Conservation (phyloP, 2,113 vertebrate genomes). For the Rhinoptilus africanus region DNA sequence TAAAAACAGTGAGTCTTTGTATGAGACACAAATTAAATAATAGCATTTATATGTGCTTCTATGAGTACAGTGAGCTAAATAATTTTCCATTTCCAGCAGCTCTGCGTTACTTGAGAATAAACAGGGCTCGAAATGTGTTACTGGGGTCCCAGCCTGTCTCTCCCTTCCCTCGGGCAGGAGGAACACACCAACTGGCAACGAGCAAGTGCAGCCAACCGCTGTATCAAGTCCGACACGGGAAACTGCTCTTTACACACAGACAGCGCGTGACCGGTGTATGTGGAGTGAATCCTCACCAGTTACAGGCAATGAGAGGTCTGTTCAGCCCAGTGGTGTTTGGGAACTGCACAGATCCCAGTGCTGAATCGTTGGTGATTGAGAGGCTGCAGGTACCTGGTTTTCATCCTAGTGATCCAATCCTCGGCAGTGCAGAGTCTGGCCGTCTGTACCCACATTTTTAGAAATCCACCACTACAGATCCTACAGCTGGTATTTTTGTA, state of each 20-base stretch:
- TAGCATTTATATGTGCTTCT: background rate
- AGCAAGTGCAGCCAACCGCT: background rate
- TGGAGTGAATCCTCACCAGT: accelerated
- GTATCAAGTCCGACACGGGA: background rate
- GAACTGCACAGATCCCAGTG: background rate
- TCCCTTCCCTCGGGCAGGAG: background rate
- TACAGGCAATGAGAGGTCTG: background rate
- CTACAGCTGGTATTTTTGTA: background rate
- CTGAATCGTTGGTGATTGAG: accelerated
- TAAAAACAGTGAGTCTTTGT: background rate
- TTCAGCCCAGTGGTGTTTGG: background rate
- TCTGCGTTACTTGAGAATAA: background rate
- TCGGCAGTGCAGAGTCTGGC: background rate
- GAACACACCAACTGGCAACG: background rate
- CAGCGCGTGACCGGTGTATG: background rate
- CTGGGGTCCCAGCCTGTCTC: background rate
- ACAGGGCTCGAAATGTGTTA: background rate
- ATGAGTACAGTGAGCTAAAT: background rate
- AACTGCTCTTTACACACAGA: background rate
- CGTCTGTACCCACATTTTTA: background rate
- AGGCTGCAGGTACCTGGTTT: background rate
- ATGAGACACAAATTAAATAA: background rate
- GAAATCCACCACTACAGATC: background rate
- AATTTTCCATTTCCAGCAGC: background rate
- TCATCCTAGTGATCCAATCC: background rate